Evolutionary conservation across 2,888 invertebrate genomes (phyloP).

Genomic region (Watsonalla binaria): DNA sequence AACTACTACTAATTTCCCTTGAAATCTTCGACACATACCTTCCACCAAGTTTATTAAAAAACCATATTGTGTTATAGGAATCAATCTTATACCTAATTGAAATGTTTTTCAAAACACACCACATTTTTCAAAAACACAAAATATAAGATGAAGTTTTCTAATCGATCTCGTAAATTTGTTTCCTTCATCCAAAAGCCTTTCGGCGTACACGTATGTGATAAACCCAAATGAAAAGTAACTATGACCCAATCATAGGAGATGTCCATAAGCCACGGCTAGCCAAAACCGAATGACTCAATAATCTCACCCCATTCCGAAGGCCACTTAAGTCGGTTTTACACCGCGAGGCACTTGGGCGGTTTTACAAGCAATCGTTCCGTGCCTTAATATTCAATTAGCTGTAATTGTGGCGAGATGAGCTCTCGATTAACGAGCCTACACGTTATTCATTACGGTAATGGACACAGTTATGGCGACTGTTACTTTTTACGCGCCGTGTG

Average conservation of each 20-base stretch:
- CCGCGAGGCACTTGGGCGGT: conserved; percentile 36
- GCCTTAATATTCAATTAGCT: conserved; percentile 70
- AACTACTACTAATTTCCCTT: too few species aligned
- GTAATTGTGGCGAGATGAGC: conserved; percentile 59
- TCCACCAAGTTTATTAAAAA: too few species aligned
- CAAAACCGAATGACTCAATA: background rate
- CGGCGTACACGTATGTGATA: too few species aligned
- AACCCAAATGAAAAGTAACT: too few species aligned
- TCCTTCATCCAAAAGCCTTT: too few species aligned
- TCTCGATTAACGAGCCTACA: conserved; percentile 54
- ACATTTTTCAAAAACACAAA: too few species aligned
- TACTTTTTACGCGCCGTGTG: conserved; percentile 50
- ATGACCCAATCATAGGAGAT: background rate
- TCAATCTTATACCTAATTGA: too few species aligned
- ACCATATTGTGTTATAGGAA: too few species aligned
- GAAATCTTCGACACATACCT: too few species aligned
- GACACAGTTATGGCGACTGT: conserved; percentile 56
- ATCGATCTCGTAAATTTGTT: too few species aligned
- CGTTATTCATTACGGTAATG: conserved; percentile 71
- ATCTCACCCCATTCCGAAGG: conserved; percentile 1
- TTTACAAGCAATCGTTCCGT: conserved; percentile 63
- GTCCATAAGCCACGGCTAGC: conserved; percentile 1
- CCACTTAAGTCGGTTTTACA: conserved; percentile 25
- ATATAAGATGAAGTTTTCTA: too few species aligned
- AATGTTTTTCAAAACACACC: too few species aligned